Conservation (phyloP, 2,113 vertebrate genomes). For the Accipiter virgatus region DNA sequence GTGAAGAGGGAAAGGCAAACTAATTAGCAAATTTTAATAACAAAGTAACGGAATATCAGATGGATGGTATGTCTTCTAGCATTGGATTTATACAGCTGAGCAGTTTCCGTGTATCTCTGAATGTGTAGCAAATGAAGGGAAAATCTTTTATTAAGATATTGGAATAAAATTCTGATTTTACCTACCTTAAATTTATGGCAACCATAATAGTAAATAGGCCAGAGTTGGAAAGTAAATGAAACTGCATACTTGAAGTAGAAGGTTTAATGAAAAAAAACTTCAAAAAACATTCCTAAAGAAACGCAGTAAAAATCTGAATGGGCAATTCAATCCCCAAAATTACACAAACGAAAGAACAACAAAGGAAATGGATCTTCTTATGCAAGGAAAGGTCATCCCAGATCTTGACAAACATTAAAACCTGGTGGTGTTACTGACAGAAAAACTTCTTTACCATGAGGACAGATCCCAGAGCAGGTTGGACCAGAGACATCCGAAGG, state of each 20-base stretch:
- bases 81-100: not conserved
- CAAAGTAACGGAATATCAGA: not conserved
- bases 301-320: not conserved
- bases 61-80: not conserved
- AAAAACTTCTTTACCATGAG: not conserved
- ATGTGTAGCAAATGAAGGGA: not conserved
- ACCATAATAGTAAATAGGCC: not conserved
- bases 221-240: not conserved
- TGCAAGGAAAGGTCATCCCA: not conserved
- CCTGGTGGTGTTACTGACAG: too few relatives aligned
- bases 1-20: constrained; percentile 15
- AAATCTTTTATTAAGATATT: not conserved
- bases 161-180: not conserved
- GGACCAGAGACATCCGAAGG: not conserved
- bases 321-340: not conserved
- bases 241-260: not conserved
- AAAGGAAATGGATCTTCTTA: not conserved
- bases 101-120: not conserved
- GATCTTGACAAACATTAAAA: not conserved
- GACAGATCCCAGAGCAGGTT: too few relatives aligned
- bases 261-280: not conserved
- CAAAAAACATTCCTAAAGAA: not conserved
- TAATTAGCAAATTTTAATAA: constrained; percentile 53
- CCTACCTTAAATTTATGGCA: not conserved
- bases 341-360: not conserved